Conservation (phyloP, 2,113 vertebrate genomes). For the Gymnogyps californianus region DNA sequence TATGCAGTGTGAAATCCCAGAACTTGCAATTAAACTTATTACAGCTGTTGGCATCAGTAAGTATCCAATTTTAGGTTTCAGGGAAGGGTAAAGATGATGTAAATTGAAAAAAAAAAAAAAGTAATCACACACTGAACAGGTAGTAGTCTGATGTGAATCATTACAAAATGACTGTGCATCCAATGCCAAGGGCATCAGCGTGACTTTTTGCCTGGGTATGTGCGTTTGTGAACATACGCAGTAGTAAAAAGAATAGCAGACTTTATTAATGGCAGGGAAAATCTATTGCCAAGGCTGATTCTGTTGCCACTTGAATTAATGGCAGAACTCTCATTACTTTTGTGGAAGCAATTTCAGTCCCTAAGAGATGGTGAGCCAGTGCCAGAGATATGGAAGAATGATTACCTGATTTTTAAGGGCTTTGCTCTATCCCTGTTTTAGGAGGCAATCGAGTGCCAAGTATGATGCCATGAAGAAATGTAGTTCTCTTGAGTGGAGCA, state of each 20-base stretch:
- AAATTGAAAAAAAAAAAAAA: background rate
- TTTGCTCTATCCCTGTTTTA: background rate
- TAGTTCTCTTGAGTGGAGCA: background rate
- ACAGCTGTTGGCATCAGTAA: slow-evolving; percentile 92
- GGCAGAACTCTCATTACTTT: background rate
- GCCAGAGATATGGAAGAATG: slow-evolving; percentile 31
- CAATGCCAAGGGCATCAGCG: background rate
- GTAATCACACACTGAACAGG: background rate
- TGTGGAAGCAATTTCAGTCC: slow-evolving; percentile 14
- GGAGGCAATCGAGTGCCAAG: background rate
- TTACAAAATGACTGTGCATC: background rate
- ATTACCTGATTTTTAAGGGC: slow-evolving; percentile 5
- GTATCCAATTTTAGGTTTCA: slow-evolving; percentile 46
- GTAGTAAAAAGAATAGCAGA: background rate
- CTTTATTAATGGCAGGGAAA: background rate
- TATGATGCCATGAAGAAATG: slow-evolving; percentile 24
- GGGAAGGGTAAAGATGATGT: background rate
- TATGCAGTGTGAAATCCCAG: slow-evolving; percentile 89
- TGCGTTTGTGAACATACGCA: background rate
- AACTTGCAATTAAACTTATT: slow-evolving; percentile 86
- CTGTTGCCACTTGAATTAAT: slow-evolving; percentile 16
- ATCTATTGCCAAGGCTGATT: background rate
- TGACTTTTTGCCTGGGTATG: background rate
- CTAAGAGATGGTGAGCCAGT: background rate
- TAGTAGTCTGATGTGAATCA: background rate